A percentile compares a stretch with the other conserved stretches of the same genome.
Conservation (phyloP, 2,113 vertebrate genomes). For the Nestor notabilis region DNA sequence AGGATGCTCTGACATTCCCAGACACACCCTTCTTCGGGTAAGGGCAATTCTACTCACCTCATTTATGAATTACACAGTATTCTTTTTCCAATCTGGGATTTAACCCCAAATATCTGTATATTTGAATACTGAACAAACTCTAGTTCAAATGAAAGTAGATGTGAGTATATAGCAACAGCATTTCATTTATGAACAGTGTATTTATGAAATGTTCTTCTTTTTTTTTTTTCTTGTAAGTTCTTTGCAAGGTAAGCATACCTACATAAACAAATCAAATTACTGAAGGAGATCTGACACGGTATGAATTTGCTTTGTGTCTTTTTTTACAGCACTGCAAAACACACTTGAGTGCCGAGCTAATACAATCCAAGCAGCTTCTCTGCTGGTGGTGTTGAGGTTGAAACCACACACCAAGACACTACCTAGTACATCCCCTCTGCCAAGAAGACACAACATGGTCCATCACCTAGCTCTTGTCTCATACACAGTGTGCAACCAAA, state of each 20-base stretch:
- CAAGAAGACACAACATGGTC: background rate
- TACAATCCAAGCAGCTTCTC: background rate
- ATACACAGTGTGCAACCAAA: background rate
- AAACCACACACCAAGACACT: background rate
- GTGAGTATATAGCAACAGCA: background rate
- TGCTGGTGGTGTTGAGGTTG: background rate
- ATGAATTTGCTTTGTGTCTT: background rate
- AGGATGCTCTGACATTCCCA: background rate
- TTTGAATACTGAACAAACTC: background rate
- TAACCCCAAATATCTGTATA: background rate
- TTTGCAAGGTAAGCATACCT: background rate
- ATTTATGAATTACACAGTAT: background rate
- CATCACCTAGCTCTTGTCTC: background rate
- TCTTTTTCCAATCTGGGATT: background rate
- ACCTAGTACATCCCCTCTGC: fast-evolving
- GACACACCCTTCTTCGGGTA: background rate
- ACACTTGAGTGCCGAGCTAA: background rate
- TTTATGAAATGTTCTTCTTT: background rate
- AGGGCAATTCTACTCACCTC: background rate
- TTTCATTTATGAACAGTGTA: background rate
- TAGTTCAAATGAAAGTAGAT: background rate
- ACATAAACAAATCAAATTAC: background rate
- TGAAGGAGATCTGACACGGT: background rate
- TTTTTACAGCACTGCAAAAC: background rate
- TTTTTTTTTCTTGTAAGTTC: background rate